Conservation (phyloP, 2,888 invertebrate genomes). For the Capitulum mitella region DNA sequence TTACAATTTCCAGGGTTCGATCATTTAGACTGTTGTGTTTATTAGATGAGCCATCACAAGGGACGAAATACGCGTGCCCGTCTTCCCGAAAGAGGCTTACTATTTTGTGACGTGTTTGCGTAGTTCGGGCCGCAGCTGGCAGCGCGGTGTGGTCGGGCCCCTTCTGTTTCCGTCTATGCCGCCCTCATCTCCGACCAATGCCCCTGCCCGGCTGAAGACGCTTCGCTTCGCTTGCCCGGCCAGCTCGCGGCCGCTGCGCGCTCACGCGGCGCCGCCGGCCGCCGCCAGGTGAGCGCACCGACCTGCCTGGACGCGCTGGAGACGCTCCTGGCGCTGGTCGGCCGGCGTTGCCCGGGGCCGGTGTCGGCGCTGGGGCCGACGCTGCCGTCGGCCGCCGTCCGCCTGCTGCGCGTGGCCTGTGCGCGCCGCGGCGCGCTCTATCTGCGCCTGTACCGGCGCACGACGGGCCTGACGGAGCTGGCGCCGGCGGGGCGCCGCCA, state of each 20-base stretch:
- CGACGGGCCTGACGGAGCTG: not conserved
- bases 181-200: too few species aligned
- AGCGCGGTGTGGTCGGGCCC: too few species aligned
- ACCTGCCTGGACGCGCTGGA: conserved; percentile 60
- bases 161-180: too few species aligned
- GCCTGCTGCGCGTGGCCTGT: not conserved
- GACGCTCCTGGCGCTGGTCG: conserved; percentile 81
- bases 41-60: too few species aligned
- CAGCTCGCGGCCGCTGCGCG: not conserved
- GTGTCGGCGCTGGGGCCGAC: not conserved
- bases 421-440: not conserved
- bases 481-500: not conserved
- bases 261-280: not conserved
- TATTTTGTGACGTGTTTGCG: too few species aligned
- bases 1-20: too few species aligned
- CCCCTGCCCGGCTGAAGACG: too few species aligned
- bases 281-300: not conserved
- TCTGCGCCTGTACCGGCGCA: conserved; percentile 3
- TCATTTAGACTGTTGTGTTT: too few species aligned
- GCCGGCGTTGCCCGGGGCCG: conserved; percentile 57
- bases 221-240: too few species aligned
- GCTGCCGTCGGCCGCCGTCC: conserved; percentile 16
- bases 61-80: too few species aligned
- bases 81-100: too few species aligned
- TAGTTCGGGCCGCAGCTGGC: too few species aligned